phyloP scores from a whole-genome alignment of 2,797 vertebrate species.

The Australoheros facetus region DNA sequence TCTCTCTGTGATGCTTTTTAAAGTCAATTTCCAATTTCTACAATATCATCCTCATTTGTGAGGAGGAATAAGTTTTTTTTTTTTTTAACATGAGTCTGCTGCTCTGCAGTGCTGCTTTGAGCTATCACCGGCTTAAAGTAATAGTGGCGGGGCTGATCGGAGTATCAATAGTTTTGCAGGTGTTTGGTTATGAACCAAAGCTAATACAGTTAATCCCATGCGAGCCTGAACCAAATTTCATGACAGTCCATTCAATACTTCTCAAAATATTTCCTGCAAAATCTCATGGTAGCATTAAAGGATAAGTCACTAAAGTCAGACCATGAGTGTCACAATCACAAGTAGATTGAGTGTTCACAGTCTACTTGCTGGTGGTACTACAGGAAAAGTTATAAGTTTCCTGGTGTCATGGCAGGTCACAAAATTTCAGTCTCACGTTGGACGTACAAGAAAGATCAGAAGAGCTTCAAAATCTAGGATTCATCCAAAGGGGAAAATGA shows the following conservation, averaged over 20 bases:
- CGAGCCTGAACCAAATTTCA: neutral
- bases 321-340: too few relatives aligned
- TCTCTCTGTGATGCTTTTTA: neutral
- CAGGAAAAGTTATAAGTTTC: neutral
- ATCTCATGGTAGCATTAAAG: neutral
- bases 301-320: neutral
- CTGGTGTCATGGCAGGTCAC: neutral
- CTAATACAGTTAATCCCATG: neutral
- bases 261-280: neutral
- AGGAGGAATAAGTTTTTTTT: neutral
- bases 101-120: neutral
- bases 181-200: neutral
- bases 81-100: neutral
- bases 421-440: neutral
- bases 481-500: neutral
- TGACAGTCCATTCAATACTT: neutral
- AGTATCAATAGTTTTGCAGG: neutral
- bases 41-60: neutral
- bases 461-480: neutral
- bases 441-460: neutral
- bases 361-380: neutral
- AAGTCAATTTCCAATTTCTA: neutral
- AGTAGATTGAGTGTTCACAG: neutral
- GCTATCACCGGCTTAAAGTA: neutral
- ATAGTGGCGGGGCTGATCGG: neutral